phyloP scores from a whole-genome alignment of 2,797 vertebrate species.

The Kryptopterus vitreolus region DNA sequence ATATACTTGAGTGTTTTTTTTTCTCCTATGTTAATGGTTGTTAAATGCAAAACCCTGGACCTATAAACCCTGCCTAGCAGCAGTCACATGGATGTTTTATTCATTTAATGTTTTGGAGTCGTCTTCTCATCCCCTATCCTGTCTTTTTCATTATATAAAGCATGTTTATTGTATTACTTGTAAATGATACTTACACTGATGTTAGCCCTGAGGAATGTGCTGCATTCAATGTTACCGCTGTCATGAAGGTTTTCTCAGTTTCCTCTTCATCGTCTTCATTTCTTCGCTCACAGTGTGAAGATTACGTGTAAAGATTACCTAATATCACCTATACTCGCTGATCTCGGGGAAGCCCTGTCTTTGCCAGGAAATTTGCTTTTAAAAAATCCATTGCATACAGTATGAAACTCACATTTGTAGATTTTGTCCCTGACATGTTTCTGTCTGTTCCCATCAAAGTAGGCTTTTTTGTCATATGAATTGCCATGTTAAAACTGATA shows the following conservation, averaged over 20 bases:
- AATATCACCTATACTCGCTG: background rate
- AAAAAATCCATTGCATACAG: background rate
- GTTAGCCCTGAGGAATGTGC: conserved; percentile 23
- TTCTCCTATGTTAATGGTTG: conserved; percentile 21
- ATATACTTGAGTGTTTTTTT: conserved; percentile 20
- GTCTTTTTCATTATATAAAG: conserved; percentile 11
- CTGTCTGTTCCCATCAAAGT: background rate
- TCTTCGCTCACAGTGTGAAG: background rate
- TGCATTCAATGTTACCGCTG: conserved; percentile 19
- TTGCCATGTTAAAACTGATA: background rate
- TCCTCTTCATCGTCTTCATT: background rate
- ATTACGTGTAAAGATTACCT: conserved; percentile 9
- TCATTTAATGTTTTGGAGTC: conserved; percentile 28
- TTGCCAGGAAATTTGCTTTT: background rate
- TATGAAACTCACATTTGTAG: background rate
- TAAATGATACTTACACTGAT: conserved; percentile 32
- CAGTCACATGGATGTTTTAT: conserved; percentile 25
- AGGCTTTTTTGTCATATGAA: background rate
- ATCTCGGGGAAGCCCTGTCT: background rate
- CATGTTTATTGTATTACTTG: conserved; percentile 32
- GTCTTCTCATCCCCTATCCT: conserved; percentile 12
- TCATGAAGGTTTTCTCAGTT: background rate
- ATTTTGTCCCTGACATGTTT: background rate
- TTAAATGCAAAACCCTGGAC: conserved; percentile 15
- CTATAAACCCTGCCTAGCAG: background rate